Conservation (phyloP, 2,797 vertebrate species). For the Poecilia gillii region DNA sequence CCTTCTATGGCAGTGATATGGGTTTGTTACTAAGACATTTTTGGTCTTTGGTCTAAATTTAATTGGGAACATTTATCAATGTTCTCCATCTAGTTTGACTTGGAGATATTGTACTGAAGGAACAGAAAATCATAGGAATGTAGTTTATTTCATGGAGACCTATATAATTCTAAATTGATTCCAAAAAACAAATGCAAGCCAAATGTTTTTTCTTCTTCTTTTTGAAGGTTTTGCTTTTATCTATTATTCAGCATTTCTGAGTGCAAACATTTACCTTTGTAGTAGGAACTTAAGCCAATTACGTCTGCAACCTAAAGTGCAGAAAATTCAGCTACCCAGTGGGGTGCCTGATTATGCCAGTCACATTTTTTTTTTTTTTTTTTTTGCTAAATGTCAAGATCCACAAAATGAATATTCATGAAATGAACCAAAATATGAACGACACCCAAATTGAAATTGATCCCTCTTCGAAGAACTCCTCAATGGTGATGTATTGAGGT, state of each 20-base stretch:
- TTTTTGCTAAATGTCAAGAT: neutral
- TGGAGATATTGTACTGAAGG: neutral
- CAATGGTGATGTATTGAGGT: neutral
- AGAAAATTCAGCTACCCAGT: conserved; percentile 1
- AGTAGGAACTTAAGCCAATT: neutral
- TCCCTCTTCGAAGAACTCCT: neutral
- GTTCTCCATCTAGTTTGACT: no score
- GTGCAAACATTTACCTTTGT: conserved; percentile 2
- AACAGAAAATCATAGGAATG: neutral
- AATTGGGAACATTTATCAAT: no score
- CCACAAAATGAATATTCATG: neutral
- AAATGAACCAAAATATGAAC: neutral
- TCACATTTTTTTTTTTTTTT: conserved; percentile 1
- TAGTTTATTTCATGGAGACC: neutral
- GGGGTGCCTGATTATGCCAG: conserved; percentile 11
- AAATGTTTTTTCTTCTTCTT: conserved; percentile 4
- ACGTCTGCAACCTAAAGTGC: neutral
- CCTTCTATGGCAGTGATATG: neutral
- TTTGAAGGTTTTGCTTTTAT: conserved; percentile 5
- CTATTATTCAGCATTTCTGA: neutral
- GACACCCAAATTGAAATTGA: neutral
- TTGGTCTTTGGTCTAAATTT: no score
- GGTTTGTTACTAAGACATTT: neutral
- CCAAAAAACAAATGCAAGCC: neutral
- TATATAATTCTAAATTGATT: neutral